phyloP scores from a whole-genome alignment of 2,888 invertebrate species.

The Dascillus cervinus region DNA sequence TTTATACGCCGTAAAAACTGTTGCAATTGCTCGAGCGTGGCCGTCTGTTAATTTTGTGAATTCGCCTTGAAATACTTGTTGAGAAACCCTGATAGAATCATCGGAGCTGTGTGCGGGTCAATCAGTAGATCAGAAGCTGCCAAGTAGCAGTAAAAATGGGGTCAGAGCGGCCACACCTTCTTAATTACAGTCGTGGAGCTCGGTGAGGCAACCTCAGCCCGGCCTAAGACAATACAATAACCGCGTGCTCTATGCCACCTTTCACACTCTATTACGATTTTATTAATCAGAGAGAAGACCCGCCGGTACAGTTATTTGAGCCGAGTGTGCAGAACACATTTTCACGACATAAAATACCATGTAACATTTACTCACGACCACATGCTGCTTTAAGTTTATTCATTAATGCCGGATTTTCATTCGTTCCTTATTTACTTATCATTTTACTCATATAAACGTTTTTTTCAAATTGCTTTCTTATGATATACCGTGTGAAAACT shows the following conservation, averaged over 20 bases:
- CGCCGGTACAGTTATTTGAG: too few relatives aligned
- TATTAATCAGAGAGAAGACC: constrained; percentile 3
- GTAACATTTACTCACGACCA: too few relatives aligned
- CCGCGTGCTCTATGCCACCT: constrained; percentile 21
- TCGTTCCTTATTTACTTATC: too few relatives aligned
- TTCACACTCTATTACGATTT: constrained; percentile 16
- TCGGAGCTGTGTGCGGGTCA: constrained; percentile 11
- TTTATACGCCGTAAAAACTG: too few relatives aligned
- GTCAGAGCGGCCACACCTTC: constrained; percentile 15
- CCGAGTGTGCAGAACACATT: too few relatives aligned
- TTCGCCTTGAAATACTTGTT: not conserved
- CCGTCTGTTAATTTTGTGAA: not conserved
- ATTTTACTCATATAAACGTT: not conserved
- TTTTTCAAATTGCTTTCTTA: too few relatives aligned
- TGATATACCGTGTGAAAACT: too few relatives aligned
- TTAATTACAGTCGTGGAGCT: constrained; percentile 15
- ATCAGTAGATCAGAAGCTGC: constrained; percentile 16
- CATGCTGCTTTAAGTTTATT: too few relatives aligned
- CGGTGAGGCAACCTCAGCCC: constrained; percentile 10
- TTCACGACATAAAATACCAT: too few relatives aligned
- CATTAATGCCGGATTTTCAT: too few relatives aligned
- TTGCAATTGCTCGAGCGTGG: not conserved
- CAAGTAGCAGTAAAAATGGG: constrained; percentile 15
- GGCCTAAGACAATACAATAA: constrained; percentile 22
- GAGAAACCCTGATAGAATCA: constrained; percentile 6